phyloP scores from a whole-genome alignment of 1,140 invertebrate genomes.

The Hylaeus volcanicus region DNA sequence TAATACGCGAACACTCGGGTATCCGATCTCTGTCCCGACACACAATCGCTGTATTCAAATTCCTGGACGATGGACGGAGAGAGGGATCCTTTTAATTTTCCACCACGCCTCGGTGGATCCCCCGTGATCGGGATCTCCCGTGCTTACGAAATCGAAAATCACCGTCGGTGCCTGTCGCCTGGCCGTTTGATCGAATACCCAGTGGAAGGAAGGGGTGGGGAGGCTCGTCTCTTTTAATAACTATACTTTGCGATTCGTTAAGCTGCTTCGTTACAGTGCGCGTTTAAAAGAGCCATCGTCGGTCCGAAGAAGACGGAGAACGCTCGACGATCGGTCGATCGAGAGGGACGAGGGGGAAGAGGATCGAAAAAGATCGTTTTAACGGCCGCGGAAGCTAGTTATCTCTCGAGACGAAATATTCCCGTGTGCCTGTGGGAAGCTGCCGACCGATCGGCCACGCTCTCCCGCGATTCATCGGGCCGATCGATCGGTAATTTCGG shows the following conservation, averaged over 20 bases:
- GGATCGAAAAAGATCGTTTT: slow-evolving; percentile 12
- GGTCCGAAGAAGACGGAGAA: background rate
- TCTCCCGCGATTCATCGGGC: slow-evolving; percentile 23
- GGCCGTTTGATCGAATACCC: slow-evolving; percentile 9
- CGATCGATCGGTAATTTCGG: slow-evolving; percentile 41
- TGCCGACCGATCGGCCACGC: slow-evolving; percentile 32
- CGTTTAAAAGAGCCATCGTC: slow-evolving; percentile 46
- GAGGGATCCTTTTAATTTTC: background rate
- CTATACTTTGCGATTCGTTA: slow-evolving; percentile 58
- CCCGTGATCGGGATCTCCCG: slow-evolving; percentile 8
- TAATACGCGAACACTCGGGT: no score
- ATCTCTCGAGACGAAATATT: slow-evolving; percentile 37
- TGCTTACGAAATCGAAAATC: slow-evolving; percentile 54
- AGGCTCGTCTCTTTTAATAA: slow-evolving; percentile 46
- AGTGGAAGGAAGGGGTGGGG: background rate
- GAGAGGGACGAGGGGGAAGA: no score
- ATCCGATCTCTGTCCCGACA: no score
- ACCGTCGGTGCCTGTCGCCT: slow-evolving; percentile 12
- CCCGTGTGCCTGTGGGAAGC: slow-evolving; percentile 28
- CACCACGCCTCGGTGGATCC: background rate
- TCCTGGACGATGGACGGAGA: background rate
- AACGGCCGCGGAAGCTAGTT: slow-evolving; percentile 46
- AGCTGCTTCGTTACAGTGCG: slow-evolving; percentile 50
- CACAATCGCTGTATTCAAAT: slow-evolving; percentile 30
- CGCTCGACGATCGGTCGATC: no score